A percentile compares a stretch with the other conserved stretches of the same genome.
Conservation (phyloP, 1,140 invertebrate genomes). For the Popillia japonica region DNA sequence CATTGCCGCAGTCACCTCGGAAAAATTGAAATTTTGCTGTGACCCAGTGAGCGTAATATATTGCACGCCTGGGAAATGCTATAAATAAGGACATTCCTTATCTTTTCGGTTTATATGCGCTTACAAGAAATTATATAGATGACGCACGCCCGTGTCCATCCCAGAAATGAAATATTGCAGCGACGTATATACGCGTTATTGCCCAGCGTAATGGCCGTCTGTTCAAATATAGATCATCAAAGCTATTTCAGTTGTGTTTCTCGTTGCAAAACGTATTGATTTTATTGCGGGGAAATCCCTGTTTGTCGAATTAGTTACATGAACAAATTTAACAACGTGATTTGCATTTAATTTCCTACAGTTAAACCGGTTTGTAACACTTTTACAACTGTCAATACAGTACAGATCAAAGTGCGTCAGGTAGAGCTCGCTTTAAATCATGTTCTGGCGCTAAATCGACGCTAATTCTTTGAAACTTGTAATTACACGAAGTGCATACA, state of each 20-base stretch:
- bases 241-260: no score
- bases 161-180: not conserved
- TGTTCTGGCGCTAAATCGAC: not conserved
- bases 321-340: not conserved
- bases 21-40: constrained; percentile 15
- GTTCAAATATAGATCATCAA: no score
- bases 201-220: not conserved
- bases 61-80: not conserved
- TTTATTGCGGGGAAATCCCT: no score
- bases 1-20: not conserved
- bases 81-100: constrained; percentile 5
- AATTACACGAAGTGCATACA: not conserved
- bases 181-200: not conserved
- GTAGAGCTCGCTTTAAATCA: not conserved
- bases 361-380: not conserved
- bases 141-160: not conserved
- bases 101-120: constrained; percentile 4
- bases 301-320: no score
- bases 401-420: not conserved
- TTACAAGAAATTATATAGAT: not conserved
- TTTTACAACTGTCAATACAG: not conserved
- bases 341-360: not conserved
- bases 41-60: constrained; percentile 9
- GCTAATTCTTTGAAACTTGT: not conserved
- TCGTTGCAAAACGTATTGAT: no score